Conservation (phyloP, 2,113 vertebrate genomes). For the Oryctolagus cuniculus region mOryCun1.1 NC_091445.1:14880001-14880500, state of each 20-base stretch:
- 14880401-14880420: slow-evolving; percentile 44
- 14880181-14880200: slow-evolving; percentile 78
- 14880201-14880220: slow-evolving; percentile 76
- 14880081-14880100: not conserved
- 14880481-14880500: slow-evolving; percentile 24
- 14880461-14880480: not conserved
- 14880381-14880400: slow-evolving; percentile 50
- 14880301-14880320: slow-evolving; percentile 70
- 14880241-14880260: slow-evolving; percentile 78
- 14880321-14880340: not conserved
- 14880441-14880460: not conserved
- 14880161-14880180: slow-evolving; percentile 71
- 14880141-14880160: slow-evolving; percentile 77
- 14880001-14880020: slow-evolving; percentile 13
- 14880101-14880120: slow-evolving; percentile 62
- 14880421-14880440: not conserved
- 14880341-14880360: not conserved
- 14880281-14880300: slow-evolving; percentile 54
- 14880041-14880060: slow-evolving; percentile 45
- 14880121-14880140: slow-evolving; percentile 67
- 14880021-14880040: not conserved
- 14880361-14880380: slow-evolving; percentile 46
- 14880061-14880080: slow-evolving; percentile 66
- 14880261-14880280: slow-evolving; percentile 79
- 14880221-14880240: slow-evolving; percentile 82